phyloP scores from a whole-genome alignment of 2,797 vertebrate genomes.

The Bradypodion ventrale region DNA sequence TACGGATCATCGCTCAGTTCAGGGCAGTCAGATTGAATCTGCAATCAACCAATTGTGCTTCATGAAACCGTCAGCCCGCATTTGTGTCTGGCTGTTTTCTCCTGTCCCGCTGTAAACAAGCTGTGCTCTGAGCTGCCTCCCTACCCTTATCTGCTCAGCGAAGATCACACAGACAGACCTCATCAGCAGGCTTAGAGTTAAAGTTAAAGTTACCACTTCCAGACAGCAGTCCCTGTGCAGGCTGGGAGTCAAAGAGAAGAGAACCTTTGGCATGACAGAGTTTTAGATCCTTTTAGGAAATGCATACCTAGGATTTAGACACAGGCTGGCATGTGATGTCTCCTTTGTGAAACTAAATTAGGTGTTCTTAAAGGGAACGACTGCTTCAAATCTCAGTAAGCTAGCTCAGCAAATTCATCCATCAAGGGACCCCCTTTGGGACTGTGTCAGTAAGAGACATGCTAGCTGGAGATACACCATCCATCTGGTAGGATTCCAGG shows the following conservation, averaged over 20 bases:
- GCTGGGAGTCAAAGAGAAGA: slow-evolving; percentile 77
- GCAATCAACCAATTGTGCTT: slow-evolving; percentile 95
- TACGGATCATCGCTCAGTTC: slow-evolving; percentile 99
- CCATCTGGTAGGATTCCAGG: slow-evolving; percentile 67
- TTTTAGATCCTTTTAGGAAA: slow-evolving; percentile 76
- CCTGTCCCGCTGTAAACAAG: slow-evolving; percentile 90
- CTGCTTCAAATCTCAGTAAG: slow-evolving; percentile 69
- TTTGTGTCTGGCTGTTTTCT: slow-evolving; percentile 95
- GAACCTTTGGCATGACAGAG: slow-evolving; percentile 78
- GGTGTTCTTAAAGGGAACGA: slow-evolving; percentile 74
- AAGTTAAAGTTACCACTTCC: slow-evolving; percentile 81
- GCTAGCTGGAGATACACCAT: slow-evolving; percentile 60
- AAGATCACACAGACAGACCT: slow-evolving; percentile 81
- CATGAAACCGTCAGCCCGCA: slow-evolving; percentile 98
- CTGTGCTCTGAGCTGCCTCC: slow-evolving; percentile 84
- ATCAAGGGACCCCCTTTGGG: slow-evolving; percentile 60
- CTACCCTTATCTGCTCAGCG: slow-evolving; percentile 77
- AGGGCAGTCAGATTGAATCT: slow-evolving; percentile 98
- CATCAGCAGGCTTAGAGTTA: slow-evolving; percentile 76
- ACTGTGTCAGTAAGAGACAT: slow-evolving; percentile 59
- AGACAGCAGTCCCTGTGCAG: slow-evolving; percentile 77
- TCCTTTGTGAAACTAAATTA: slow-evolving; percentile 76
- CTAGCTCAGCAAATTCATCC: slow-evolving; percentile 70
- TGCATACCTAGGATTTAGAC: slow-evolving; percentile 72
- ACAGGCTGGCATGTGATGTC: slow-evolving; percentile 70